Conservation (phyloP, 2,888 invertebrate genomes). For the Neocrepidodera transversa region DNA sequence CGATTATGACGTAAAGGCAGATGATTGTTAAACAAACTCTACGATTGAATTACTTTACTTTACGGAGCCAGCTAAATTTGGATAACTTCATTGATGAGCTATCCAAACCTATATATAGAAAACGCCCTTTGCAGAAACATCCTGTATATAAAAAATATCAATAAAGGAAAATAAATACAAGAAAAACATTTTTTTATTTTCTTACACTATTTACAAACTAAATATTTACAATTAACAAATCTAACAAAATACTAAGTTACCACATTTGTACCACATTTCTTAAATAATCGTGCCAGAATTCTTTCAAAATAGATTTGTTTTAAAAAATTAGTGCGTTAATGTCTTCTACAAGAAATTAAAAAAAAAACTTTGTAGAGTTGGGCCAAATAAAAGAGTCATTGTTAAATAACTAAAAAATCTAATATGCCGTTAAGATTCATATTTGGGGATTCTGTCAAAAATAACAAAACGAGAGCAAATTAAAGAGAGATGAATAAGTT, state of each 20-base stretch:
- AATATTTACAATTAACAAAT: conserved; percentile 53
- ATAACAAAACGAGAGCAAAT: conserved; percentile 41
- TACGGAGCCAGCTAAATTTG: no score
- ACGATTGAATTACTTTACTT: no score
- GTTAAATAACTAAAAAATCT: conserved; percentile 36
- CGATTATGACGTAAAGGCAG: no score
- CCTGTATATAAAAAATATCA: no score
- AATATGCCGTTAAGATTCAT: conserved; percentile 36
- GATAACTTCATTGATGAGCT: no score
- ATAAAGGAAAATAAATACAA: conserved; percentile 34
- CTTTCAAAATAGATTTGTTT: conserved; percentile 31
- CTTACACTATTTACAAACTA: conserved; percentile 53
- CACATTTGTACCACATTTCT: conserved; percentile 53
- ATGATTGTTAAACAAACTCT: no score
- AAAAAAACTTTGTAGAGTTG: conserved; percentile 25
- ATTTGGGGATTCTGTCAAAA: conserved; percentile 27
- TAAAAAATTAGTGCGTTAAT: conserved; percentile 32
- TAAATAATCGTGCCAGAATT: conserved; percentile 42
- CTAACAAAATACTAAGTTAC: conserved; percentile 52
- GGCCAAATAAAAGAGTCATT: conserved; percentile 33
- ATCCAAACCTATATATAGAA: no score
- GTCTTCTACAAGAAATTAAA: conserved; percentile 28
- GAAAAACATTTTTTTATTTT: conserved; percentile 51
- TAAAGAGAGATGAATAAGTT: conserved; percentile 50
- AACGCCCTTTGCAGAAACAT: no score